Evolutionary conservation across 2,888 invertebrate genomes (phyloP).

Genomic region (Sphecodes monilicornis): DNA sequence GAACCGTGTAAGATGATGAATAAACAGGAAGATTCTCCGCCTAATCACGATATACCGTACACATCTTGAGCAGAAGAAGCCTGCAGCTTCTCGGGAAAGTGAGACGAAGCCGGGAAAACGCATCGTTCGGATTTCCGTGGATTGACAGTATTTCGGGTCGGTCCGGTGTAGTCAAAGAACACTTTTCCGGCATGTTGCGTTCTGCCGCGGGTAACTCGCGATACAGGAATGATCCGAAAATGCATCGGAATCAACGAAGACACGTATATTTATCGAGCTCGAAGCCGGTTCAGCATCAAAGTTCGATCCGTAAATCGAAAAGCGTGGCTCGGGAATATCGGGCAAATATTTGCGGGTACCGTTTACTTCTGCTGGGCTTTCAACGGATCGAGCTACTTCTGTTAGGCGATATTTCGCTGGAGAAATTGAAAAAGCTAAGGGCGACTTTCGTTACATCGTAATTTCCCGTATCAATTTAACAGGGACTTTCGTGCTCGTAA

Average conservation of each 20-base stretch:
- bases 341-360: conserved; percentile 4
- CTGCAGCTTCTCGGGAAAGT: not conserved
- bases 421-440: conserved; percentile 15
- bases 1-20: not conserved
- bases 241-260: not conserved
- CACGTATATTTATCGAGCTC: conserved; percentile 8
- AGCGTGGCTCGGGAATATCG: not conserved
- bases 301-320: not conserved
- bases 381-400: conserved; percentile 1
- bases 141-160: not conserved
- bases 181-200: not conserved
- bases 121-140: not conserved
- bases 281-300: not conserved
- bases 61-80: not conserved
- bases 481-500: not conserved
- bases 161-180: not conserved
- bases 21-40: not conserved
- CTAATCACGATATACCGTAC: not conserved
- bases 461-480: conserved; percentile 9
- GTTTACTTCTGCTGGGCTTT: conserved; percentile 15
- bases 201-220: not conserved
- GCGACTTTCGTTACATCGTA: not conserved
- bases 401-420: not conserved
- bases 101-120: not conserved
- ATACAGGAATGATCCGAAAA: not conserved